phyloP scores from a whole-genome alignment of 35 echinoderm and acorn worm genomes.

The Patiria miniata region DNA sequence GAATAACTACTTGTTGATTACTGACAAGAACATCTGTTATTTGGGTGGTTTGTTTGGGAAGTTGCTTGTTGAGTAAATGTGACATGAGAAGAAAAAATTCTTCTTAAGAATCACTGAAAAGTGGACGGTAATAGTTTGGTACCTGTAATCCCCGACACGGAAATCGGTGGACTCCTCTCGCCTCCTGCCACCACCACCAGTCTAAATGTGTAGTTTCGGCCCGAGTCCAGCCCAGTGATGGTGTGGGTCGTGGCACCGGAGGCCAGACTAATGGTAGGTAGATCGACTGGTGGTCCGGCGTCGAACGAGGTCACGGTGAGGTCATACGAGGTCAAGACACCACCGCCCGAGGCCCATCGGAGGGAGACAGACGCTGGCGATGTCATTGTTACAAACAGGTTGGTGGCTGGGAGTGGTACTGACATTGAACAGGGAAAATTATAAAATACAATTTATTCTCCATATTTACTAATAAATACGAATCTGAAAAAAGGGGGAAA shows the following conservation, averaged over 20 bases:
- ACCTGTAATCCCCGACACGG: neutral
- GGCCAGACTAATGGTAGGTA: neutral
- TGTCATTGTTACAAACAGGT: neutral
- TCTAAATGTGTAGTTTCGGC: constrained; percentile 2
- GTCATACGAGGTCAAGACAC: neutral
- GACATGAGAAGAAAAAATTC: too few species aligned
- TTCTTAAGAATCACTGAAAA: too few species aligned
- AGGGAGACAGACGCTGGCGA: neutral
- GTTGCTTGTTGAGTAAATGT: too few species aligned
- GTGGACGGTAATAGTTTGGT: too few species aligned
- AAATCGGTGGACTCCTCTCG: neutral
- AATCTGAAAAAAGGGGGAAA: too few species aligned
- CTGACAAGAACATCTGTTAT: too few species aligned
- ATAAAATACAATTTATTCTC: neutral
- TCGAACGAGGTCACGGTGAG: constrained; percentile 3
- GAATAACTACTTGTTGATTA: too few species aligned
- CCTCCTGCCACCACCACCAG: constrained; percentile 4
- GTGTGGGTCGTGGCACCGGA: neutral
- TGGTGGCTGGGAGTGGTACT: neutral
- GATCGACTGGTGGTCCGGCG: neutral
- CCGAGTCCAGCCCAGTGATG: neutral
- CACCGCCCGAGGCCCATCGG: neutral
- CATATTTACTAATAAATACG: too few species aligned
- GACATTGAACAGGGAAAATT: neutral
- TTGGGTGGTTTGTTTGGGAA: too few species aligned